These are phyloP conservation scores for Loripinus fragilis DNA, from an alignment of 2,888 invertebrate species.

Conservation along the genomic window DNA sequence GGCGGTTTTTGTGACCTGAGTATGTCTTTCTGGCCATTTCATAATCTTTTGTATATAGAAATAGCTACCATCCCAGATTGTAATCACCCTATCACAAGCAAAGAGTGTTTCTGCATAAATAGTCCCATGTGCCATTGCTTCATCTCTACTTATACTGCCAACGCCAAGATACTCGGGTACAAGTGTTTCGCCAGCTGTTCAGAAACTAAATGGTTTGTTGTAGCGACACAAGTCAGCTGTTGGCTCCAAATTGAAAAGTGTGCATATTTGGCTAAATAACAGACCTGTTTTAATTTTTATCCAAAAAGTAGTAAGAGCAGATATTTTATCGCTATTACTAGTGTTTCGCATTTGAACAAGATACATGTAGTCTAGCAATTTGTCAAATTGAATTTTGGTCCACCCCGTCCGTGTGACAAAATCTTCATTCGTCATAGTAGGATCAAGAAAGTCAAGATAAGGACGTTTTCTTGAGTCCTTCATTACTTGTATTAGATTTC, in stretches of 20 bases:
- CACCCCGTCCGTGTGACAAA: not conserved
- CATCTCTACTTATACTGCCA: not conserved
- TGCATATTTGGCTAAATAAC: not conserved
- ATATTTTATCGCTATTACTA: not conserved
- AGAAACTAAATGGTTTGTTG: not conserved
- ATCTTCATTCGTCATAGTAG: not conserved
- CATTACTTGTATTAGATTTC: not conserved
- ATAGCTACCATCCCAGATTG: not conserved
- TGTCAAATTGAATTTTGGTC: not conserved
- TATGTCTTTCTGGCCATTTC: not conserved
- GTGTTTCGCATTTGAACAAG: not conserved
- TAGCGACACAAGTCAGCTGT: not conserved
- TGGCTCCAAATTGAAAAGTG: not conserved
- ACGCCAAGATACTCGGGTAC: not conserved
- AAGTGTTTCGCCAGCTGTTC: not conserved
- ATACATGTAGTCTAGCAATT: not conserved
- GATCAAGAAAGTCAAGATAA: not conserved
- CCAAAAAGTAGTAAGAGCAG: not conserved
- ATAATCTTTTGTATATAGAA: constrained; percentile 4
- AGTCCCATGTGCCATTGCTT: not conserved
- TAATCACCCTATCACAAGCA: not conserved
- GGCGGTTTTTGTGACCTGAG: not conserved
- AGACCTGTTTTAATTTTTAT: not conserved
- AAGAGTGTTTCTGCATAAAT: not conserved
- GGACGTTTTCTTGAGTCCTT: not conserved